Conservation (phyloP, 2,113 vertebrate species). For the Centropus unirufus region DNA sequence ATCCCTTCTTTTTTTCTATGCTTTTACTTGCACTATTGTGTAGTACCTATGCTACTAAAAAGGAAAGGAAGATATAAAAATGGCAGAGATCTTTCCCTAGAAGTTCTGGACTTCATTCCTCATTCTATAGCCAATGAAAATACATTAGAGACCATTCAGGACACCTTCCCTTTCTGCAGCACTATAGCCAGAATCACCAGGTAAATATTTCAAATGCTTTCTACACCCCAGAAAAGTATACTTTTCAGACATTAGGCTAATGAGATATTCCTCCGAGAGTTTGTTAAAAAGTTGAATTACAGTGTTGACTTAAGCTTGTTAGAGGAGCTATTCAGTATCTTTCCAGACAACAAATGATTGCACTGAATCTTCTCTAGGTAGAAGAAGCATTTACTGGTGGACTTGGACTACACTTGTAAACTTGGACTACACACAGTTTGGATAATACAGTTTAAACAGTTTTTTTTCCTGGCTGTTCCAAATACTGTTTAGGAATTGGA, state of each 20-base stretch:
- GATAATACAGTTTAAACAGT: background rate
- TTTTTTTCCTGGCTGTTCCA: background rate
- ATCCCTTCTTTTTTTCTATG: background rate
- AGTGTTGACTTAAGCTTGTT: background rate
- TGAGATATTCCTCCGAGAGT: background rate
- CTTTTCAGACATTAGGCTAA: slow-evolving; percentile 7
- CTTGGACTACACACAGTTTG: background rate
- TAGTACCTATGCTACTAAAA: background rate
- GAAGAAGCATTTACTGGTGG: background rate
- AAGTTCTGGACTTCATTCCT: background rate
- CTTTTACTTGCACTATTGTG: background rate
- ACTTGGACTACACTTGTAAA: background rate
- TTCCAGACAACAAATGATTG: background rate
- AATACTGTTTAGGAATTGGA: background rate
- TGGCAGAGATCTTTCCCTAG: background rate
- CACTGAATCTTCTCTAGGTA: background rate
- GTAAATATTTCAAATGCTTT: background rate
- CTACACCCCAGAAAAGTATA: background rate
- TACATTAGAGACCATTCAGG: background rate
- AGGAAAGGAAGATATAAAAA: background rate
- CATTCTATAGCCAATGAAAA: background rate
- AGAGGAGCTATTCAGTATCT: slow-evolving; percentile 3
- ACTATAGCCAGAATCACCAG: background rate
- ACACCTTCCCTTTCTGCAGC: background rate
- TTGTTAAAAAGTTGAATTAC: background rate